phyloP scores from a whole-genome alignment of 1,140 invertebrate species.

The Delia radicum region DNA sequence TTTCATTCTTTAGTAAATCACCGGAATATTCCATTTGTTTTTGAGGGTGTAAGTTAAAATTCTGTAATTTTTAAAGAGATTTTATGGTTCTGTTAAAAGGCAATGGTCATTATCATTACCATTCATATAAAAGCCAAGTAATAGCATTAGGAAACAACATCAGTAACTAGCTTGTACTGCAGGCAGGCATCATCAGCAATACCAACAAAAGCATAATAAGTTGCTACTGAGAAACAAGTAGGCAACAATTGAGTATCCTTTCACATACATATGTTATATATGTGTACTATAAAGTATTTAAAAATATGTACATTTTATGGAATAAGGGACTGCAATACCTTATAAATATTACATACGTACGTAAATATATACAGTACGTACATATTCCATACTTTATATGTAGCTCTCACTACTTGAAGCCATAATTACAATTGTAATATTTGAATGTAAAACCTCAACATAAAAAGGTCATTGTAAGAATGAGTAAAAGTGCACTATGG shows the following conservation, averaged over 20 bases:
- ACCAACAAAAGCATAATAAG: not conserved
- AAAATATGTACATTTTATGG: no score
- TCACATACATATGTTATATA: not conserved
- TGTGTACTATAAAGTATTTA: no score
- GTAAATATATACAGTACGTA: not conserved
- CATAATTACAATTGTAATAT: conserved; percentile 12
- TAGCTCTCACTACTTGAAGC: conserved; percentile 7
- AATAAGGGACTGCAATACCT: no score
- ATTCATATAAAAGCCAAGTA: not conserved
- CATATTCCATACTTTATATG: not conserved
- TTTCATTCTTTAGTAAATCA: not conserved
- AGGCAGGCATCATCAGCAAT: not conserved
- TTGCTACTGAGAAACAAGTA: not conserved
- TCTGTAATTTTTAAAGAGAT: conserved; percentile 6
- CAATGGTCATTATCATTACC: conserved; percentile 21
- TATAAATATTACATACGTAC: not conserved
- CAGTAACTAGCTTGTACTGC: not conserved
- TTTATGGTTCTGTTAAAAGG: conserved; percentile 9
- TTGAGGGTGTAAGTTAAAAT: not conserved
- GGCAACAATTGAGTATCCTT: not conserved
- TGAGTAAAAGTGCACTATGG: no score
- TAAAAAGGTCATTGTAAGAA: conserved; percentile 11
- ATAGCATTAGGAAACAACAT: not conserved
- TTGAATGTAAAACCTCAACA: conserved; percentile 9
- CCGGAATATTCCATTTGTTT: conserved; percentile 4